Evolutionary conservation across 30 jellyfish, hydroid and myxozoan species (phyloP).

Genomic region (Hydra vulgaris): DNA sequence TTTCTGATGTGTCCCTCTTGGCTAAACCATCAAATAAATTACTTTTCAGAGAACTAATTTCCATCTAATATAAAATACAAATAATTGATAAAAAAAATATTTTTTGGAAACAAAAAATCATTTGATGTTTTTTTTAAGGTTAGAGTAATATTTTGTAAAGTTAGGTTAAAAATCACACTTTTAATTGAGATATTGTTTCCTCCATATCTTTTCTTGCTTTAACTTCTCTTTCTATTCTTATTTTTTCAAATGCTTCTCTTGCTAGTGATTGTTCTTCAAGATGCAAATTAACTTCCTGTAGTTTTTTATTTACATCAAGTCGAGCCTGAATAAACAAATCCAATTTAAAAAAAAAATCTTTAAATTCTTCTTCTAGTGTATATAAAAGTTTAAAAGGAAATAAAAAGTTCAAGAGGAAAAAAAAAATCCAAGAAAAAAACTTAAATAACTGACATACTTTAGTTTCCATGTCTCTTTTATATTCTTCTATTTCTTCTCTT

Average conservation of each 20-base stretch:
- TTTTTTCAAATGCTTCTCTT: slow-evolving; percentile 77
- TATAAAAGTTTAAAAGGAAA: too few species aligned
- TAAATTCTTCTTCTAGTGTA: too few species aligned
- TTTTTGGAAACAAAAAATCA: too few species aligned
- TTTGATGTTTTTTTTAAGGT: too few species aligned
- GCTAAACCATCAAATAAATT: slow-evolving; percentile 73
- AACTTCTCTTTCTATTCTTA: slow-evolving; percentile 64
- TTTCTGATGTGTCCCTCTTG: slow-evolving; percentile 47
- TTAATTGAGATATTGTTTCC: slow-evolving; percentile 43
- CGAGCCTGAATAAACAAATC: slow-evolving; percentile 44
- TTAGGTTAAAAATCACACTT: too few species aligned
- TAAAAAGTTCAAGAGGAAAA: too few species aligned
- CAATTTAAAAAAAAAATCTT: too few species aligned
- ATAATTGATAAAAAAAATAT: too few species aligned
- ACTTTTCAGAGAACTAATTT: slow-evolving; percentile 41
- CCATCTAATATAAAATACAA: slow-evolving; percentile 36
- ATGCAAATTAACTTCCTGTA: slow-evolving; percentile 69
- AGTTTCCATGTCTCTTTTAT: slow-evolving; percentile 59
- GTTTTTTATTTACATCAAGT: slow-evolving; percentile 54
- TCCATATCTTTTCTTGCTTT: slow-evolving; percentile 57
- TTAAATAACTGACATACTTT: too few species aligned
- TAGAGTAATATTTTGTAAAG: too few species aligned
- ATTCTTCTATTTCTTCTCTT: slow-evolving; percentile 37
- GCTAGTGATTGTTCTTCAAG: slow-evolving; percentile 84
- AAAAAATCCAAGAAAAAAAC: too few species aligned